A percentile compares a stretch with the other conserved stretches of the same genome.
Conservation (phyloP, 2,113 vertebrate genomes). For the Megaceryle torquata region DNA sequence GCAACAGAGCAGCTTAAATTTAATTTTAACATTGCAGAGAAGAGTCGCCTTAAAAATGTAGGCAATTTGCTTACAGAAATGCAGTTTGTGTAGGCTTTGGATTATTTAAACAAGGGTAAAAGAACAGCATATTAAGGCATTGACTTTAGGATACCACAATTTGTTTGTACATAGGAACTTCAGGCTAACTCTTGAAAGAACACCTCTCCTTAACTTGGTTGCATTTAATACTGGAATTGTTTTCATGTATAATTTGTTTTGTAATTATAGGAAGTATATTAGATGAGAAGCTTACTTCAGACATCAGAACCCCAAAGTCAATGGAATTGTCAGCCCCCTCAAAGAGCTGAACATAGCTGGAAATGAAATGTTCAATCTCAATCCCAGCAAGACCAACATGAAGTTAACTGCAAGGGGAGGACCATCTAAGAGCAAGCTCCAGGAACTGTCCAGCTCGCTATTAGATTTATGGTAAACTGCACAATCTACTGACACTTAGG, state of each 20-base stretch:
- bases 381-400: not conserved
- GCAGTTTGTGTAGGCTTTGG: not conserved
- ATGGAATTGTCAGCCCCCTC: not conserved
- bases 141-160: too few species aligned
- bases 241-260: not conserved
- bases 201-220: not conserved
- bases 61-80: not conserved
- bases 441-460: too few species aligned
- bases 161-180: not conserved
- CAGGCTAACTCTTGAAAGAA: not conserved
- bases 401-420: not conserved
- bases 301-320: not conserved
- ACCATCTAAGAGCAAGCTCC: not conserved
- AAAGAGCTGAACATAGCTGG: not conserved
- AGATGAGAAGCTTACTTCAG: not conserved
- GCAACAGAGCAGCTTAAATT: not conserved
- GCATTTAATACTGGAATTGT: not conserved
- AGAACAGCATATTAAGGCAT: not conserved
- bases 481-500: too few species aligned
- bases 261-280: not conserved
- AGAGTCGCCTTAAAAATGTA: not conserved
- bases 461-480: too few species aligned
- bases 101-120: not conserved
- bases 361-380: not conserved
- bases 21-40: not conserved